A percentile compares a stretch with the other conserved stretches of the same genome.
These are phyloP conservation scores for Drosophila sechellia DNA, from an alignment of 1,140 invertebrate species.

Conservation along the genomic window DNA sequence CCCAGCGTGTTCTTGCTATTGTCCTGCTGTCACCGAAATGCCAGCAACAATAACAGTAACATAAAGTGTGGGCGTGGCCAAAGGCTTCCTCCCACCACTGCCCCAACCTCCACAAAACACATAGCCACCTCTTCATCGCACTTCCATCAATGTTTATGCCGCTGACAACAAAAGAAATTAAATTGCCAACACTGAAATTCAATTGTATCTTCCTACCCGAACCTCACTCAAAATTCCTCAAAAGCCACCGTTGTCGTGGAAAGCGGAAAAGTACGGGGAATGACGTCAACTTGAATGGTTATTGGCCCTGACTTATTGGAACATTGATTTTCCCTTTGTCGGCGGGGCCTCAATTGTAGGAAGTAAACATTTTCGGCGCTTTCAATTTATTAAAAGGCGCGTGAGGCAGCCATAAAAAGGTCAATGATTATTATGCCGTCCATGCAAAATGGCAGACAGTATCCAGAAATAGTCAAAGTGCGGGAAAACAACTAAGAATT, in stretches of 20 bases:
- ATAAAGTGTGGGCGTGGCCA: slow-evolving; percentile 48
- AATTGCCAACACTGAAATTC: slow-evolving; percentile 81
- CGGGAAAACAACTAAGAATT: slow-evolving; percentile 2
- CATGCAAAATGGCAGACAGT: slow-evolving; percentile 56
- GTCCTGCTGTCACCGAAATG: slow-evolving; percentile 77
- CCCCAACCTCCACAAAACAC: neutral
- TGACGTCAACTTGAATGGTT: slow-evolving; percentile 62
- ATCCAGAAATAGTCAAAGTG: slow-evolving; percentile 31
- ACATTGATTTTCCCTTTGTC: slow-evolving; percentile 60
- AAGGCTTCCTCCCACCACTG: neutral
- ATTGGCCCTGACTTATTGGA: slow-evolving; percentile 66
- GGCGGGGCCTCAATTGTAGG: slow-evolving; percentile 31
- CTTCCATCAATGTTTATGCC: slow-evolving; percentile 70
- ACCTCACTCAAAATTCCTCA: slow-evolving; percentile 62
- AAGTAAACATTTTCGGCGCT: slow-evolving; percentile 67
- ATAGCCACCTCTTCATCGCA: slow-evolving; percentile 15
- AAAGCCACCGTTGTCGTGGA: slow-evolving; percentile 17
- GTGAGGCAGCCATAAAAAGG: slow-evolving; percentile 70
- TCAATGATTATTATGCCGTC: slow-evolving; percentile 70
- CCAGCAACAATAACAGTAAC: slow-evolving; percentile 64
- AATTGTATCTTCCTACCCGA: slow-evolving; percentile 63
- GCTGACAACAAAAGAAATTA: slow-evolving; percentile 81
- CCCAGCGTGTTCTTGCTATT: slow-evolving; percentile 72
- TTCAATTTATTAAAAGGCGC: slow-evolving; percentile 78
- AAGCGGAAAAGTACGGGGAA: slow-evolving; percentile 16